These are phyloP conservation scores for Alethe diademata DNA, from an alignment of 2,113 vertebrate genomes.

Conservation along the genomic window DNA sequence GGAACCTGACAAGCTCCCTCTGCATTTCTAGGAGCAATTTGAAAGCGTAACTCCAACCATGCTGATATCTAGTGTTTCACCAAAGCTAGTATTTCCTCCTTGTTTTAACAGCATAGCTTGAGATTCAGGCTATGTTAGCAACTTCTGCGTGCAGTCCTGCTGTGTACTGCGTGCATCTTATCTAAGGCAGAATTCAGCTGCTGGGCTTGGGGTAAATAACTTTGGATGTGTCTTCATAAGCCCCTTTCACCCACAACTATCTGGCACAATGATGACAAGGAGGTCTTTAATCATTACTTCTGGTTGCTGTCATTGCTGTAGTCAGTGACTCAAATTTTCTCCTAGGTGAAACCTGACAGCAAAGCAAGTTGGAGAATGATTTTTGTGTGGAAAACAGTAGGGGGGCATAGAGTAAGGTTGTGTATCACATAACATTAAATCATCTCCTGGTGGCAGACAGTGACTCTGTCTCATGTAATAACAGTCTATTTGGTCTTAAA, in stretches of 20 bases:
- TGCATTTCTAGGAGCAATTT: not conserved
- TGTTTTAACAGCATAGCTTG: not conserved
- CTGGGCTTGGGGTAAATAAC: not conserved
- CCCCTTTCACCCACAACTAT: not conserved
- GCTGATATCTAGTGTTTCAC: not conserved
- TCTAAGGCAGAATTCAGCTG: not conserved
- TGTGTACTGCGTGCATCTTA: not conserved
- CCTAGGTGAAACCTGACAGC: constrained; percentile 52
- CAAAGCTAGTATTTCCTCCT: not conserved
- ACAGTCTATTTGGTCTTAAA: constrained; percentile 34
- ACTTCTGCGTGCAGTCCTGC: not conserved
- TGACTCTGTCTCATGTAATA: constrained; percentile 62
- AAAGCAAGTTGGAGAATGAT: constrained; percentile 33
- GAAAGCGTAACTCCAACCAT: not conserved
- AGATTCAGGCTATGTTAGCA: not conserved
- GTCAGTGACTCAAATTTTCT: constrained; percentile 44
- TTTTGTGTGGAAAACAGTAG: constrained; percentile 52
- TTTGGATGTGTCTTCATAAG: not conserved
- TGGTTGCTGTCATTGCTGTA: constrained; percentile 38
- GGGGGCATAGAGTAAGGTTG: constrained; percentile 48
- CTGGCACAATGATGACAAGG: not conserved
- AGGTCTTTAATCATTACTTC: constrained; percentile 46
- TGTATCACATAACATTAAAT: constrained; percentile 65
- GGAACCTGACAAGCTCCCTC: not conserved
- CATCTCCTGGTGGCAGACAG: constrained; percentile 64